Percentiles rank a stretch among this genome's conserved stretches.
phyloP scores from a whole-genome alignment of 2,888 invertebrate species.

The Meandrusa payeni region DNA sequence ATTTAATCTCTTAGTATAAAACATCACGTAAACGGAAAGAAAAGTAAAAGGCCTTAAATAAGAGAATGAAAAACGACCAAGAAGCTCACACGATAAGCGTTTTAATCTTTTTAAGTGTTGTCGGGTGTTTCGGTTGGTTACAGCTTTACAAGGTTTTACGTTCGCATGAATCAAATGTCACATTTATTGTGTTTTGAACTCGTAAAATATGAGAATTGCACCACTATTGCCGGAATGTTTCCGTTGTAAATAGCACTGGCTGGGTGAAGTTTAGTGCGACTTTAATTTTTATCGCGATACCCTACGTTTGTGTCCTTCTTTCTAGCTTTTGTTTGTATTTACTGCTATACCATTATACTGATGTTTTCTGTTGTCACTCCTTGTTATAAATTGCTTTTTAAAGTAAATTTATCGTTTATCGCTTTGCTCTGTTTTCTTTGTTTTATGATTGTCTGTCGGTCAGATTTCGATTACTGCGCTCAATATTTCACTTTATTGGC shows the following conservation, averaged over 20 bases:
- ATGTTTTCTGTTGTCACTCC: background rate
- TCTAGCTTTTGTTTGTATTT: constrained; percentile 4
- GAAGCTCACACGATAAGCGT: constrained; percentile 65
- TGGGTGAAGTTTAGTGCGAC: constrained; percentile 7
- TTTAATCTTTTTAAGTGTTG: constrained; percentile 74
- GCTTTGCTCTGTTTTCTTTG: too few relatives aligned
- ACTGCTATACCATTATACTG: background rate
- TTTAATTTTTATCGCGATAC: constrained; percentile 11
- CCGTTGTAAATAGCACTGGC: constrained; percentile 6
- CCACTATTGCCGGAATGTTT: constrained; percentile 2
- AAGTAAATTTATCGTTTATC: too few relatives aligned
- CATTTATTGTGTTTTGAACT: constrained; percentile 24
- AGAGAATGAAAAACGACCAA: constrained; percentile 70
- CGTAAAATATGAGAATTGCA: constrained; percentile 22
- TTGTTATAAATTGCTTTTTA: background rate
- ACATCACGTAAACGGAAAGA: constrained; percentile 57
- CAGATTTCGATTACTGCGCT: too few relatives aligned
- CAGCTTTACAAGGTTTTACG: constrained; percentile 24
- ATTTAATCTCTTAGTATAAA: constrained; percentile 65
- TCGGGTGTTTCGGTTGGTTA: constrained; percentile 32
- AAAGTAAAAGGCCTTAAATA: constrained; percentile 68
- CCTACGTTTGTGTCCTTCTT: background rate
- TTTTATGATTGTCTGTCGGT: too few relatives aligned
- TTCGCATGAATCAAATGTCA: constrained; percentile 24
- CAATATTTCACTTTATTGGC: too few relatives aligned